Evolutionary conservation across 1,140 invertebrate genomes (phyloP).

Genomic region (Drosophila ogumai): DNA sequence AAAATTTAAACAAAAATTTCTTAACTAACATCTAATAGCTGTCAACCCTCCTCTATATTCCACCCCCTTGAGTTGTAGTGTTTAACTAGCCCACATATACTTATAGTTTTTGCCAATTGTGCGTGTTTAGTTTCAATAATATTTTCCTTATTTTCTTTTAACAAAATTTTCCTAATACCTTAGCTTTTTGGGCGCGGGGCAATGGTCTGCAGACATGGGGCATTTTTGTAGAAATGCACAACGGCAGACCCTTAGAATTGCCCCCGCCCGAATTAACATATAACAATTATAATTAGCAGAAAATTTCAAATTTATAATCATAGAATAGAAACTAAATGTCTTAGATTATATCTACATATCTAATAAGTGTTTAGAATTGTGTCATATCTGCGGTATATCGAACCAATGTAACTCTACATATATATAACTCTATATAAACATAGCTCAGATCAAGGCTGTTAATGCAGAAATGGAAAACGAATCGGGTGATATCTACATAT

Average conservation of each 20-base stretch:
- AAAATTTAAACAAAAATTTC: constrained; percentile 39
- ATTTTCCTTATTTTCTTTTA: constrained; percentile 2
- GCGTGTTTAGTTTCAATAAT: constrained; percentile 40
- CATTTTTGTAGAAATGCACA: constrained; percentile 65
- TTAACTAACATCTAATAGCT: constrained; percentile 56
- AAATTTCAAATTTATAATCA: constrained; percentile 39
- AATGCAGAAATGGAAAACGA: constrained; percentile 40
- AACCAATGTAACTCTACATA: constrained; percentile 53
- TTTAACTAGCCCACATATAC: constrained; percentile 47
- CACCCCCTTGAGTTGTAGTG: constrained; percentile 56
- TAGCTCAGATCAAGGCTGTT: constrained; percentile 77
- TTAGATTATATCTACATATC: constrained; percentile 55
- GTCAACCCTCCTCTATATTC: constrained; percentile 40
- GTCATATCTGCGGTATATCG: constrained; percentile 62
- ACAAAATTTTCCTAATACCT: constrained; percentile 11
- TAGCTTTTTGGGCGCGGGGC: constrained; percentile 25
- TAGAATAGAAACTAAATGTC: constrained; percentile 70
- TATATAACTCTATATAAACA: constrained; percentile 55
- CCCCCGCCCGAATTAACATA: constrained; percentile 11
- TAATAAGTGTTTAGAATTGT: constrained; percentile 80
- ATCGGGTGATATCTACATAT: not conserved
- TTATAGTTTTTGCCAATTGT: constrained; percentile 51
- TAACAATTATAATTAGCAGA: constrained; percentile 17
- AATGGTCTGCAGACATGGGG: constrained; percentile 33
- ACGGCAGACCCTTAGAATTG: constrained; percentile 51